phyloP scores from a whole-genome alignment of 2,888 invertebrate genomes.

The Campoplex nolae region DNA sequence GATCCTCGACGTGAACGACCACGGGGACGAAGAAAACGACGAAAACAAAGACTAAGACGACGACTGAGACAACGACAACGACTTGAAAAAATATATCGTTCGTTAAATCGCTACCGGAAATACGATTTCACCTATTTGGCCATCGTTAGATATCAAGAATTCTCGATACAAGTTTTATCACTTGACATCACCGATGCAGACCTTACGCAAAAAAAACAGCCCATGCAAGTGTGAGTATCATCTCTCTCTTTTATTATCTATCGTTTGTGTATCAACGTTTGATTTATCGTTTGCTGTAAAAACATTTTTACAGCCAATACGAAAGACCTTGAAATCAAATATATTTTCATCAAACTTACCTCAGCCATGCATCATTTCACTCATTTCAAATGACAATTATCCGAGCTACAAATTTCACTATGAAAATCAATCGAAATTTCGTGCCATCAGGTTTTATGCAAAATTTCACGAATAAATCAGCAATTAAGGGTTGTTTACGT shows the following conservation, averaged over 20 bases:
- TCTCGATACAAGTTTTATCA: conserved; percentile 49
- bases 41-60: conserved; percentile 28
- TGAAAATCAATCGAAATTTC: neutral
- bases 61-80: conserved; percentile 16
- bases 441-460: neutral
- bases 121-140: conserved; percentile 24
- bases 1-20: conserved; percentile 50
- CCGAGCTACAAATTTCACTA: neutral
- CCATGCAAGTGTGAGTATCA: conserved; percentile 95
- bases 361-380: neutral
- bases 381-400: neutral
- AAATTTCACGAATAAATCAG: neutral
- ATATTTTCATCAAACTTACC: neutral
- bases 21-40: conserved; percentile 45
- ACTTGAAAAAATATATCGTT: neutral
- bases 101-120: conserved; percentile 4
- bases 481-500: neutral
- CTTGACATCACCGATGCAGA: conserved; percentile 89
- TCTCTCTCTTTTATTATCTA: neutral
- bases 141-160: conserved; percentile 37
- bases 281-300: no score
- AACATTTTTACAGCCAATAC: no score
- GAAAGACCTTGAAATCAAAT: no score
- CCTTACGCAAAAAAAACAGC: conserved; percentile 96
- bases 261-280: neutral